phyloP scores from a whole-genome alignment of 2,113 vertebrate species.

The Eublepharis macularius region DNA sequence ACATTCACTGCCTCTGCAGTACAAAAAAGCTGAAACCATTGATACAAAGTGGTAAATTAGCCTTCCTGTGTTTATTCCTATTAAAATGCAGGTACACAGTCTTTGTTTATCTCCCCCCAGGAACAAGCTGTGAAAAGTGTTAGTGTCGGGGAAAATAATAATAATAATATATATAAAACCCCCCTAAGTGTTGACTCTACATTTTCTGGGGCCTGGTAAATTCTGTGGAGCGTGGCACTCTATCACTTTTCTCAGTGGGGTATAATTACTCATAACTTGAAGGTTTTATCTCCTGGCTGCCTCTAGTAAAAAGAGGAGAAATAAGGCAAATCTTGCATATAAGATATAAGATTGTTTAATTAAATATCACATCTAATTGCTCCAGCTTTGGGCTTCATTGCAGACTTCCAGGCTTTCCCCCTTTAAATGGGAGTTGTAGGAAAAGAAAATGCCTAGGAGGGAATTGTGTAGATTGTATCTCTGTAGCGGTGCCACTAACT shows the following conservation, averaged over 20 bases:
- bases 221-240: constrained; percentile 69
- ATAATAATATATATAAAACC: constrained; percentile 58
- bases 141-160: constrained; percentile 63
- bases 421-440: not conserved
- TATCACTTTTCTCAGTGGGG: constrained; percentile 73
- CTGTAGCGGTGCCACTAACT: not conserved
- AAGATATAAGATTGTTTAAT: constrained; percentile 67
- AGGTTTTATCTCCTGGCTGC: constrained; percentile 64
- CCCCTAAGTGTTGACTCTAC: constrained; percentile 63
- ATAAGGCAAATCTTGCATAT: constrained; percentile 51
- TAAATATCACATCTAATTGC: constrained; percentile 68
- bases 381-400: constrained; percentile 39
- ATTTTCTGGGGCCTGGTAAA: constrained; percentile 69
- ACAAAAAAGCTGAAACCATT: constrained; percentile 28
- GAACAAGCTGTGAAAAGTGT: constrained; percentile 64
- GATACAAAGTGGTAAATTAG: constrained; percentile 26
- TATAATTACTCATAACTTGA: constrained; percentile 70
- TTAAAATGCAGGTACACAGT: constrained; percentile 58
- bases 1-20: constrained; percentile 32
- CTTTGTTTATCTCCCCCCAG: constrained; percentile 69
- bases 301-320: constrained; percentile 53
- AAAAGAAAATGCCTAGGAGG: not conserved
- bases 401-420: constrained; percentile 28
- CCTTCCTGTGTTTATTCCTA: constrained; percentile 44
- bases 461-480: fast-evolving